Evolutionary conservation across 92 coral and sea anemone species (phyloP).

Genomic region (Porites rus): DNA sequence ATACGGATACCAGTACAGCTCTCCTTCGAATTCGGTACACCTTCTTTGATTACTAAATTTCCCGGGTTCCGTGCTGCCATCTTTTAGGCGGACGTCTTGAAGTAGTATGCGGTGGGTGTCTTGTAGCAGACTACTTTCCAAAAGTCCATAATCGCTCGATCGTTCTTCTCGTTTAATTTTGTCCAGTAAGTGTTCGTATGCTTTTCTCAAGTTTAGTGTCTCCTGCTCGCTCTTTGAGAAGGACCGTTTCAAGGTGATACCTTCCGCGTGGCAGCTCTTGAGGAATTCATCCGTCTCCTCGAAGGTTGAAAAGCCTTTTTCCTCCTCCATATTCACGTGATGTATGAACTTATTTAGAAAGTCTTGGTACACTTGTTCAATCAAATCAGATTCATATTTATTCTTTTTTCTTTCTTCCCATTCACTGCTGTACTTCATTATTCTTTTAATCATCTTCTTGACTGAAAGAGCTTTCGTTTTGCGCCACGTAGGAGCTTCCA

Average conservation of each 20-base stretch:
- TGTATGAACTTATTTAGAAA: background rate
- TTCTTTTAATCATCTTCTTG: background rate
- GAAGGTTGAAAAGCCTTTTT: background rate
- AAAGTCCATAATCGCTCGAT: conserved; percentile 18
- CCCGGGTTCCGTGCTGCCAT: conserved; percentile 40
- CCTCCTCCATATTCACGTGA: conserved; percentile 32
- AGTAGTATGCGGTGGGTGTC: conserved; percentile 37
- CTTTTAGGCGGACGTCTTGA: background rate
- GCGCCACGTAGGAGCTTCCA: conserved; percentile 11
- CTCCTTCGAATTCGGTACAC: conserved; percentile 36
- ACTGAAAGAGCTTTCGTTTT: background rate
- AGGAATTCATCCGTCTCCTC: conserved; percentile 10
- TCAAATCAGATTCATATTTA: background rate
- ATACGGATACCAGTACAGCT: conserved; percentile 30
- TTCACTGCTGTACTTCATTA: background rate
- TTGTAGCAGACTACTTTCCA: conserved; percentile 21
- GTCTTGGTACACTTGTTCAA: background rate
- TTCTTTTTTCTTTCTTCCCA: conserved; percentile 6
- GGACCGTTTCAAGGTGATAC: background rate
- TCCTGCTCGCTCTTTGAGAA: conserved; percentile 3
- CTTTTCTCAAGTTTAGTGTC: conserved; percentile 6
- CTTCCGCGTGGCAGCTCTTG: background rate
- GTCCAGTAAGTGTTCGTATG: conserved; percentile 7
- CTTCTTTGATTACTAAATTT: conserved; percentile 51
- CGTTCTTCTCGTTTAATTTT: conserved; percentile 11